These are phyloP conservation scores for Tupaia chinensis DNA, from an alignment of 2,113 vertebrate species.

Conservation along the genomic window DNA sequence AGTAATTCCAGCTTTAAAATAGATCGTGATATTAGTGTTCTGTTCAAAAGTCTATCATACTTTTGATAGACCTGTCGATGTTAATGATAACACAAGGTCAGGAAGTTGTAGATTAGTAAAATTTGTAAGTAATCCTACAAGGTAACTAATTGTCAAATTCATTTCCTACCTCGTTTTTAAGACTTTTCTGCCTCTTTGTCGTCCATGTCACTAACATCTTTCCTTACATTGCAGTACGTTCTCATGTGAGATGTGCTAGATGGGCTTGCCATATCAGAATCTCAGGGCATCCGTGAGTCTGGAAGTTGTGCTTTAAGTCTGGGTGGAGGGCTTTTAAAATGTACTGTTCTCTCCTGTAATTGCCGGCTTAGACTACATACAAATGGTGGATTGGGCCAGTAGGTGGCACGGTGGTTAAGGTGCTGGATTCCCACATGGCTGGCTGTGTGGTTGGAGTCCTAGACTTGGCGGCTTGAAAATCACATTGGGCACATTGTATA, in stretches of 20 bases:
- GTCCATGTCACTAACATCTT: not conserved
- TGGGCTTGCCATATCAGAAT: not conserved
- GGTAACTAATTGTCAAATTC: not conserved
- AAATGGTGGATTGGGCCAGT: not conserved
- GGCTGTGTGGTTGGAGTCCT: no score
- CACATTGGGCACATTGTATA: no score
- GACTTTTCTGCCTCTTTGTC: not conserved
- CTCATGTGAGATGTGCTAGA: not conserved
- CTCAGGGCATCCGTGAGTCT: not conserved
- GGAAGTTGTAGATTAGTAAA: constrained; percentile 29
- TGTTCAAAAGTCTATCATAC: constrained; percentile 9
- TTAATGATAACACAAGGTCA: not conserved
- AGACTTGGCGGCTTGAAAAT: no score
- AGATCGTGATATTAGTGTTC: not conserved
- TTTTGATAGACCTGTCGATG: constrained; percentile 30
- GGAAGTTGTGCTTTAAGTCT: constrained; percentile 18
- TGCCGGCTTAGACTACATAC: not conserved
- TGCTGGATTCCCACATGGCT: no score
- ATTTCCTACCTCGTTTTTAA: not conserved
- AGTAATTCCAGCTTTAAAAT: constrained; percentile 19
- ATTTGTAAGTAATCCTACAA: not conserved
- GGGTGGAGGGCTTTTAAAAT: constrained; percentile 2
- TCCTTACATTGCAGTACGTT: constrained; percentile 12
- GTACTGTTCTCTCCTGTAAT: not conserved
- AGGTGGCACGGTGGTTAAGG: no score